A percentile compares a stretch with the other conserved stretches of the same genome.
Evolutionary conservation across 2,888 invertebrate genomes (phyloP).

Genomic region (Lasius fuliginosus): DNA sequence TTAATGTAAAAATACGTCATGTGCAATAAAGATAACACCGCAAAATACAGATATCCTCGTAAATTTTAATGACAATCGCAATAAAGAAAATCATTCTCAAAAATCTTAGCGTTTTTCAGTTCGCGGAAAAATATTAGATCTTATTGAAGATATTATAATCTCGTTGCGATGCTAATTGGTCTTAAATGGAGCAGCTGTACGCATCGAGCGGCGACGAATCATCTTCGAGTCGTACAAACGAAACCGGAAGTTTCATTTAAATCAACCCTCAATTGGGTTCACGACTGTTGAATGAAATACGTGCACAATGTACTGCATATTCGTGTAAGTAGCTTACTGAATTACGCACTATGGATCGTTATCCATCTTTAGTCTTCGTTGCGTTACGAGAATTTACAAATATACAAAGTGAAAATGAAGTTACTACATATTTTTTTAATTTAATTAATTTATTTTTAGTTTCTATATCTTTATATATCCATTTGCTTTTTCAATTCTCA

Average conservation of each 20-base stretch:
- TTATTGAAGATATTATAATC: constrained; percentile 57
- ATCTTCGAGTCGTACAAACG: constrained; percentile 67
- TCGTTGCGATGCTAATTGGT: constrained; percentile 64
- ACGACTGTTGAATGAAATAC: constrained; percentile 56
- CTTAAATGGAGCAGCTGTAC: constrained; percentile 69
- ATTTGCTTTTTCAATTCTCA: neutral
- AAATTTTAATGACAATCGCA: neutral
- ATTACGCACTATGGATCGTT: constrained; percentile 56
- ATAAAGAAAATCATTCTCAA: neutral
- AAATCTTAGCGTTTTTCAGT: constrained; percentile 42
- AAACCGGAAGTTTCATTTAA: constrained; percentile 78
- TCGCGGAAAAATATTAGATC: constrained; percentile 60
- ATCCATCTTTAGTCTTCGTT: constrained; percentile 22
- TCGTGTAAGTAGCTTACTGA: constrained; percentile 65
- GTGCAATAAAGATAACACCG: neutral
- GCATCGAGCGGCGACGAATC: constrained; percentile 63
- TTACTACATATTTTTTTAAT: neutral
- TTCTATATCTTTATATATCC: neutral
- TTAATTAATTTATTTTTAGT: neutral
- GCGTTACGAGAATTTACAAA: neutral
- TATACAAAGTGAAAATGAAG: neutral
- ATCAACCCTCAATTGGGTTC: constrained; percentile 67
- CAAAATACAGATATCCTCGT: neutral
- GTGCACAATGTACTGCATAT: constrained; percentile 32
- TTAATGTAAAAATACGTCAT: neutral